phyloP scores from a whole-genome alignment of 2,797 vertebrate species.

The Sparidentex hasta region DNA sequence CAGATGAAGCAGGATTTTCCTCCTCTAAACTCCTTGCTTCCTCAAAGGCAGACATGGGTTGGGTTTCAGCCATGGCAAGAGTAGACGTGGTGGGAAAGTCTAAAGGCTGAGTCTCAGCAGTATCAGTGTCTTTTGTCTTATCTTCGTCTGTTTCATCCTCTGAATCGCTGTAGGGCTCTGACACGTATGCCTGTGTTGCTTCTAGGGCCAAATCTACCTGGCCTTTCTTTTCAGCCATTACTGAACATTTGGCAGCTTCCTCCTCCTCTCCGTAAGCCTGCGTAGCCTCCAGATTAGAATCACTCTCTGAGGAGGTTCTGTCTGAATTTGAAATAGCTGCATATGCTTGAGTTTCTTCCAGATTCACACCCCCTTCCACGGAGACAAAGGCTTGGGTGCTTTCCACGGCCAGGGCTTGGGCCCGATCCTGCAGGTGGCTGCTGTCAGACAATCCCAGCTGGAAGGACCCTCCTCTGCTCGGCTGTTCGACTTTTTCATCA shows the following conservation, averaged over 20 bases:
- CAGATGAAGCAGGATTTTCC: slow-evolving; percentile 20
- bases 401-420: slow-evolving; percentile 55
- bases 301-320: slow-evolving; percentile 34
- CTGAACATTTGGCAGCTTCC: slow-evolving; percentile 19
- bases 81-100: slow-evolving; percentile 13
- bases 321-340: slow-evolving; percentile 15
- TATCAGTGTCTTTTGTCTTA: slow-evolving; percentile 20
- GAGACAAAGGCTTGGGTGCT: slow-evolving; percentile 69
- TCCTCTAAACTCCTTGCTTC: slow-evolving; percentile 40
- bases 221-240: slow-evolving; percentile 22
- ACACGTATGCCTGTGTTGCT: slow-evolving; percentile 79
- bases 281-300: slow-evolving; percentile 65
- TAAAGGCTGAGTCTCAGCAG: slow-evolving; percentile 61
- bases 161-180: slow-evolving; percentile 30
- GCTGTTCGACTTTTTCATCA: slow-evolving; percentile 37
- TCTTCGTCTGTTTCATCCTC: slow-evolving; percentile 56
- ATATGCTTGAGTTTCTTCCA: slow-evolving; percentile 70
- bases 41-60: slow-evolving; percentile 55
- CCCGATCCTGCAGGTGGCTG: slow-evolving; percentile 55
- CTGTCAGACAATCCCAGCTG: slow-evolving; percentile 73
- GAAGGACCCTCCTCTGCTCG: slow-evolving; percentile 59
- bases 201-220: slow-evolving; percentile 67
- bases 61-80: slow-evolving; percentile 68
- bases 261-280: slow-evolving; percentile 56
- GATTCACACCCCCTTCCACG: slow-evolving; percentile 20